Evolutionary conservation across 2,888 invertebrate species (phyloP).

Genomic region (Empis livida): DNA sequence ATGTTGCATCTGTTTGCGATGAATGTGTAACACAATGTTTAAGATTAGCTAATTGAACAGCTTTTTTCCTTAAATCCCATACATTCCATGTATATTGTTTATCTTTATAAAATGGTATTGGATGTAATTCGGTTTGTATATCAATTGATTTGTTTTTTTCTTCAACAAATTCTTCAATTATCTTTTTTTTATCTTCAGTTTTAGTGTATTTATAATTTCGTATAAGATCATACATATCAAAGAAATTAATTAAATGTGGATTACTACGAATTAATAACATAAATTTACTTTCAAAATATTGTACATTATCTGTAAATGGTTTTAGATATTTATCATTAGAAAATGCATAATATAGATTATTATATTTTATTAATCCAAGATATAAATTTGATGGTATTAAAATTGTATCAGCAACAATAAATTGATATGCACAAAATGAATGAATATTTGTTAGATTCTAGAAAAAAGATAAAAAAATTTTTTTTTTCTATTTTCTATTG

Average conservation of each 20-base stretch:
- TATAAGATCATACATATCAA: conserved; percentile 41
- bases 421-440: conserved; percentile 52
- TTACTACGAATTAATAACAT: conserved; percentile 48
- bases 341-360: conserved; percentile 52
- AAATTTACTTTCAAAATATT: conserved; percentile 23
- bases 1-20: conserved; percentile 24
- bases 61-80: conserved; percentile 71
- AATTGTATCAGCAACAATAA: conserved; percentile 45
- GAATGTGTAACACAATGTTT: conserved; percentile 25
- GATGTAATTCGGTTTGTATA: conserved; percentile 62
- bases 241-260: conserved; percentile 54
- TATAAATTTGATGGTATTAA: conserved; percentile 58
- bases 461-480: too few species aligned
- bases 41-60: conserved; percentile 49
- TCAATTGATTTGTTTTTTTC: conserved; percentile 20
- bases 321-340: conserved; percentile 3
- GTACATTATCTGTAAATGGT: conserved; percentile 10
- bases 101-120: conserved; percentile 48
- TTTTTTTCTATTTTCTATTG: too few species aligned
- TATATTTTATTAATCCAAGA: conserved; percentile 49
- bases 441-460: not conserved
- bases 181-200: not conserved
- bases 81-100: conserved; percentile 65
- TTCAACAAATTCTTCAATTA: conserved; percentile 11
- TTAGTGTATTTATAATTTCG: conserved; percentile 35